Percentiles rank a stretch among this genome's conserved stretches.
phyloP scores from a whole-genome alignment of 2,888 invertebrate genomes.

The Phortica okadai region DNA sequence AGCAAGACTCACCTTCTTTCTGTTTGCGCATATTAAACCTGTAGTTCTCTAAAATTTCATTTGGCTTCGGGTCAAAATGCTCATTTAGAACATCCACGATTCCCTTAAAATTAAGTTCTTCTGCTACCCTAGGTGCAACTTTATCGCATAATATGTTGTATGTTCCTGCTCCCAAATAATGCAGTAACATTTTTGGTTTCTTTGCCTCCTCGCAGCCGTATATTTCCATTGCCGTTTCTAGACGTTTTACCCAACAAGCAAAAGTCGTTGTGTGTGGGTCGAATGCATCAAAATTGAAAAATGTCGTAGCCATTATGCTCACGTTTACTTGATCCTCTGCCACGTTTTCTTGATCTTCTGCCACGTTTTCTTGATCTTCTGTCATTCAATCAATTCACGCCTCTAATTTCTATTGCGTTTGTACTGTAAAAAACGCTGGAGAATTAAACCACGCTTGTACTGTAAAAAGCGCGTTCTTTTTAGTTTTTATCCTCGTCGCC shows the following conservation, averaged over 20 bases:
- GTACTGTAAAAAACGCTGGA: no score
- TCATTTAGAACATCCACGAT: slow-evolving; percentile 32
- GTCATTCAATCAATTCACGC: neutral
- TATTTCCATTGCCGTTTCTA: slow-evolving; percentile 31
- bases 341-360: no score
- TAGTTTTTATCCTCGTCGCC: slow-evolving; percentile 8
- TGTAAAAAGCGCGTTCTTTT: neutral
- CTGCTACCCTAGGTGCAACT: slow-evolving; percentile 18
- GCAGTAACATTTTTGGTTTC: no score
- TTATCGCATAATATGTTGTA: no score
- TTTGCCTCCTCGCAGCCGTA: slow-evolving; percentile 20
- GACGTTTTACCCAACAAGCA: slow-evolving; percentile 30
- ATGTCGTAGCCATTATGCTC: slow-evolving; percentile 2
- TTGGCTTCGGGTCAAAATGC: slow-evolving; percentile 34
- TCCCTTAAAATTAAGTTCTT: slow-evolving; percentile 25
- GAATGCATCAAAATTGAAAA: slow-evolving; percentile 31
- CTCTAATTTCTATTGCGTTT: no score
- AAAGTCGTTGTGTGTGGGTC: slow-evolving; percentile 26
- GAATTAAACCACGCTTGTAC: no score
- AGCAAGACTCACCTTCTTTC: no score
- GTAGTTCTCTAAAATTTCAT: slow-evolving; percentile 37
- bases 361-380: no score
- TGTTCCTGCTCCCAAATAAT: no score
- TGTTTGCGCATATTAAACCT: slow-evolving; percentile 35
- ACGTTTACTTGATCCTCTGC: no score